Conservation (phyloP, 2,888 invertebrate genomes). For the Lepidocyrtinus sp. region DNA sequence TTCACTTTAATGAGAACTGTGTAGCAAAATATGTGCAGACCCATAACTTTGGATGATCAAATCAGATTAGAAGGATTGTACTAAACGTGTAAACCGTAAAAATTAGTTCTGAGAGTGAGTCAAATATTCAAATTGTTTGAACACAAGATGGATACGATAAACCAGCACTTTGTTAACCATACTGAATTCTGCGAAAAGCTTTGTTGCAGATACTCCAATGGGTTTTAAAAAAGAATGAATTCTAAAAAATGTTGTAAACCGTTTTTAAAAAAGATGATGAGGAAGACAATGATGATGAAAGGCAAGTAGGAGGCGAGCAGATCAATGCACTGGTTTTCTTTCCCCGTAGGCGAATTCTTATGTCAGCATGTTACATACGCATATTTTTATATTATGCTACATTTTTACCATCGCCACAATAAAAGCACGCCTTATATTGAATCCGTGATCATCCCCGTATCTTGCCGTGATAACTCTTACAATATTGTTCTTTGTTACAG, state of each 20-base stretch:
- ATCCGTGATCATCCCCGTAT: slow-evolving; percentile 13
- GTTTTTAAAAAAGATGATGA: slow-evolving; percentile 12
- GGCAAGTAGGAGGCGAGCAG: slow-evolving; percentile 14
- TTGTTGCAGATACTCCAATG: no score
- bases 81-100: no score
- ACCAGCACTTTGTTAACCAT: not conserved
- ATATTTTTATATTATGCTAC: slow-evolving; percentile 5
- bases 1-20: no score
- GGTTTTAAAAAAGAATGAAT: not conserved
- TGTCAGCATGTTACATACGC: slow-evolving; percentile 36
- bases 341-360: slow-evolving; percentile 54
- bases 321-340: slow-evolving; percentile 61
- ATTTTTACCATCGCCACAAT: not conserved
- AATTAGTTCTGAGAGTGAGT: no score
- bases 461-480: not conserved
- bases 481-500: not conserved
- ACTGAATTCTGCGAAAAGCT: not conserved
- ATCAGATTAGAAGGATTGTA: no score
- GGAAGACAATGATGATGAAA: slow-evolving; percentile 3
- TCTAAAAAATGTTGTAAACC: slow-evolving; percentile 13
- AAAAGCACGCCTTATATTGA: not conserved
- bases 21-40: no score
- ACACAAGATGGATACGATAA: not conserved
- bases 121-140: no score
- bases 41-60: no score